These are phyloP conservation scores for Aythya baeri DNA, from an alignment of 2,113 vertebrate species.

Conservation along the genomic window DNA sequence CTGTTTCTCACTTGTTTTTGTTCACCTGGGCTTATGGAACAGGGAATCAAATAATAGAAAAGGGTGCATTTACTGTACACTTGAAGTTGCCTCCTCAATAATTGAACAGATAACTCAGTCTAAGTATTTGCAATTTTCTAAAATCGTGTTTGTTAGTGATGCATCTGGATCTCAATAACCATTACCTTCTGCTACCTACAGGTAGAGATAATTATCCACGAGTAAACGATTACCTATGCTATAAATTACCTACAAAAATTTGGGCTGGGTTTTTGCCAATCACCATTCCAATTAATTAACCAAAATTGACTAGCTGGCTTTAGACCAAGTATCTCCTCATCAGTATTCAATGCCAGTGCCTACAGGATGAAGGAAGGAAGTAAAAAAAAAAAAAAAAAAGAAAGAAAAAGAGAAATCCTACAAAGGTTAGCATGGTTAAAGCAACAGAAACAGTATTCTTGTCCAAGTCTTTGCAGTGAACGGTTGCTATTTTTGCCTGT, in stretches of 20 bases:
- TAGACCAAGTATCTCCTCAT: conserved; percentile 63
- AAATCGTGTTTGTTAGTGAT: background rate
- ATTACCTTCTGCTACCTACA: conserved; percentile 63
- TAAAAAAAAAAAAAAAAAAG: background rate
- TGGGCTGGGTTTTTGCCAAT: conserved; percentile 74
- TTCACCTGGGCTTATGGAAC: background rate
- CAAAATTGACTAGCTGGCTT: conserved; percentile 67
- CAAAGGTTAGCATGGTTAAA: background rate
- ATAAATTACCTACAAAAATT: conserved; percentile 77
- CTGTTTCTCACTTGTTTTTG: background rate
- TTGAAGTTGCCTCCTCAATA: background rate
- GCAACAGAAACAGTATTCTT: background rate
- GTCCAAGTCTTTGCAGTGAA: background rate
- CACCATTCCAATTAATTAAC: conserved; percentile 76
- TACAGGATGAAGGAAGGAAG: background rate
- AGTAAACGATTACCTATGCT: conserved; percentile 67
- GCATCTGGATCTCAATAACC: conserved; percentile 61
- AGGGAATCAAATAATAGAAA: background rate
- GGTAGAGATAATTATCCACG: conserved; percentile 69
- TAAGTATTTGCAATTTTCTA: conserved; percentile 39
- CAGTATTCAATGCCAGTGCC: conserved; percentile 53
- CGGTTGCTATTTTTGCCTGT: accelerated
- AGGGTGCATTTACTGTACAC: background rate
- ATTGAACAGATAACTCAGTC: conserved; percentile 63
- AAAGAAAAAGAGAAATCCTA: background rate